Base-by-base conservation (phyloP, 1,140 invertebrate species). In the Lepidostoma basale region DNA sequence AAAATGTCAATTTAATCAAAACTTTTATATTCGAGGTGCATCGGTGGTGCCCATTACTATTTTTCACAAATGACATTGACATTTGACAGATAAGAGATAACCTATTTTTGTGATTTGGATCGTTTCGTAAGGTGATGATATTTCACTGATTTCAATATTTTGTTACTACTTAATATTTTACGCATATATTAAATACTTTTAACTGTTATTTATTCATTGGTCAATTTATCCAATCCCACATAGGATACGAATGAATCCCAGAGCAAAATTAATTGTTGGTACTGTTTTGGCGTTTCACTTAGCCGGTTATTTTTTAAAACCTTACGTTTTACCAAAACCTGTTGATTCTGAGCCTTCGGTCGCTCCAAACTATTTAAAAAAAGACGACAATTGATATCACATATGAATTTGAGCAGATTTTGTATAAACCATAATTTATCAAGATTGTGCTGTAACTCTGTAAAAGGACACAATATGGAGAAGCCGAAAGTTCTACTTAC, bases 401-500 rank as follows among this genome's bases (percentile, higher is more conserved):
- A n/a, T n/a, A 42, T 26, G 22, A 25, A 56, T 56, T 56, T 4
- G 22, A 14, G 12, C 54, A 47, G 22, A 62, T 62, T 16, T 28
- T 30, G 5, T 20, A 25, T 47, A 22, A 49, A 62, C 12, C 12
- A 30, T 10, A 47, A 68, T 25, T 18, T 58, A 25, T 42, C 63
- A 22, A 45, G 39, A 36, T 26, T 30, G n/a, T 44, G 28, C 8
- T 10, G 1, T 14, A 72, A 67, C 54, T 73, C 74, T 36, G 44
- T 2, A 40, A 65, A 62, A 36, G 16, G 60, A 23, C 52, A 71
- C 47, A 76, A 62, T 58, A 78, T 79, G 77, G 30, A 70, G 3
- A 75, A 75, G 74, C 79, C 80, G 9, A 81, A 79, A 76, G 82
- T 90, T 44, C 80, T 88, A 10, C 76, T 89, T 22, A 88, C 88